Percentiles rank a stretch among this genome's conserved stretches.
These are phyloP conservation scores for Enteromius radiatus DNA, from an alignment of 2,797 vertebrate genomes.

Conservation along the genomic window DNA sequence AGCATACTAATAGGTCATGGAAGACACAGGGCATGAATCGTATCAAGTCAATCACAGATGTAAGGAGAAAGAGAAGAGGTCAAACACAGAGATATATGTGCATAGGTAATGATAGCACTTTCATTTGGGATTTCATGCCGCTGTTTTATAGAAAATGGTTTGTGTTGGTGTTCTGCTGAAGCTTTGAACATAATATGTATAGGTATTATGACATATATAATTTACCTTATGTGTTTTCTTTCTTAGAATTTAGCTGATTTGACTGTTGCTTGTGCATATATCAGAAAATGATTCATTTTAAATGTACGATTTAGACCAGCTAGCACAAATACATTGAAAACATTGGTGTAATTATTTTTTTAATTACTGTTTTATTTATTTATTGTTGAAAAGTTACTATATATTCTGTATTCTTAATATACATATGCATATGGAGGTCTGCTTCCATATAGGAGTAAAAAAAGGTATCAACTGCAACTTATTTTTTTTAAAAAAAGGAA, in stretches of 20 bases:
- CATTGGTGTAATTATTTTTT: neutral
- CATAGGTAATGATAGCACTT: neutral
- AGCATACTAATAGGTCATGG: slow-evolving; percentile 55
- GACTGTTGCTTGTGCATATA: neutral
- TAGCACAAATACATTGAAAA: neutral
- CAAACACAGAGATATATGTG: slow-evolving; percentile 44
- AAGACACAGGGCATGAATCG: slow-evolving; percentile 50
- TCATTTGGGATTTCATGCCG: slow-evolving; percentile 6
- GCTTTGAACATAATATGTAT: slow-evolving; percentile 3
- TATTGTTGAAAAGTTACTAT: neutral
- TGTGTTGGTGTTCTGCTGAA: neutral
- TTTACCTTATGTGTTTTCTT: neutral
- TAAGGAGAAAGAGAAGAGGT: slow-evolving; percentile 45
- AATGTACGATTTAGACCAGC: neutral
- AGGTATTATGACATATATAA: neutral
- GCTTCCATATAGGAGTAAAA: neutral
- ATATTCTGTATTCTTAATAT: neutral
- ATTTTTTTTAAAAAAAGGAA: too few relatives aligned
- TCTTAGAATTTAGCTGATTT: neutral
- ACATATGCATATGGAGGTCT: neutral
- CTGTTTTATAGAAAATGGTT: slow-evolving; percentile 22
- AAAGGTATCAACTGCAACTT: neutral
- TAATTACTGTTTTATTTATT: neutral
- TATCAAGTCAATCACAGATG: slow-evolving; percentile 38
- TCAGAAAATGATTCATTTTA: neutral